These are phyloP conservation scores for Temnopleurus reevesii DNA, from an alignment of 53 echinoderm and acorn worm species.

Conservation along the genomic window DNA sequence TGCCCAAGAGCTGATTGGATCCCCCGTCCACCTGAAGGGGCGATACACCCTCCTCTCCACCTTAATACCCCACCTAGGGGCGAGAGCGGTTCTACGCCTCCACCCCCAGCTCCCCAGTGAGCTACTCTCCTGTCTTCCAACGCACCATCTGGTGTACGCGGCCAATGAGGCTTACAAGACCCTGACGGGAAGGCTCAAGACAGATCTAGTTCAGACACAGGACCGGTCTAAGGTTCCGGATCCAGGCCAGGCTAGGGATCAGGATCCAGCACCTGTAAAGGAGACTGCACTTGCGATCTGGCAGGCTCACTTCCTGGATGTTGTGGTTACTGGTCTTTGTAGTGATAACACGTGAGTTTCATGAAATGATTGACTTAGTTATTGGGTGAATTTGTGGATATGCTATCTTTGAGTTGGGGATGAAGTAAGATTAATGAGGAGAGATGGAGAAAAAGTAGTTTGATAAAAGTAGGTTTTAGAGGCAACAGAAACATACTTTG, in stretches of 20 bases:
- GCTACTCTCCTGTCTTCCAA: constrained; percentile 73
- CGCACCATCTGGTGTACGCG: constrained; percentile 74
- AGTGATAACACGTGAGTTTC: constrained; percentile 66
- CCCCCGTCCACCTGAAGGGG: constrained; percentile 87
- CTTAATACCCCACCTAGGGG: constrained; percentile 71
- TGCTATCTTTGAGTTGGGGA: no score
- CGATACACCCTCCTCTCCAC: constrained; percentile 75
- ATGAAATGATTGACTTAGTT: neutral
- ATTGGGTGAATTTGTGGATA: no score
- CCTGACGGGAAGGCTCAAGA: constrained; percentile 19
- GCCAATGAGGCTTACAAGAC: constrained; percentile 68
- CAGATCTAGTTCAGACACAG: neutral
- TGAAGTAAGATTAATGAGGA: no score
- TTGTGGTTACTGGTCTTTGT: constrained; percentile 66
- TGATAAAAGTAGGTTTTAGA: no score
- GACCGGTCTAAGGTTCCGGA: neutral
- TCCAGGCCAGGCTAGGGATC: neutral
- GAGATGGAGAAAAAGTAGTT: no score
- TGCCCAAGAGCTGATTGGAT: constrained; percentile 60
- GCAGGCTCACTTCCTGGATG: constrained; percentile 58
- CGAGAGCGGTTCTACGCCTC: constrained; percentile 45
- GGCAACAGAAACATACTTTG: no score
- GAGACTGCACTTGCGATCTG: constrained; percentile 50
- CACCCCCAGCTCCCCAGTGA: constrained; percentile 70
- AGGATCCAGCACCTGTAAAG: neutral